Percentiles rank a stretch among this genome's conserved stretches.
Conservation (phyloP, 2,888 invertebrate genomes). For the Hypomecis punctinalis region DNA sequence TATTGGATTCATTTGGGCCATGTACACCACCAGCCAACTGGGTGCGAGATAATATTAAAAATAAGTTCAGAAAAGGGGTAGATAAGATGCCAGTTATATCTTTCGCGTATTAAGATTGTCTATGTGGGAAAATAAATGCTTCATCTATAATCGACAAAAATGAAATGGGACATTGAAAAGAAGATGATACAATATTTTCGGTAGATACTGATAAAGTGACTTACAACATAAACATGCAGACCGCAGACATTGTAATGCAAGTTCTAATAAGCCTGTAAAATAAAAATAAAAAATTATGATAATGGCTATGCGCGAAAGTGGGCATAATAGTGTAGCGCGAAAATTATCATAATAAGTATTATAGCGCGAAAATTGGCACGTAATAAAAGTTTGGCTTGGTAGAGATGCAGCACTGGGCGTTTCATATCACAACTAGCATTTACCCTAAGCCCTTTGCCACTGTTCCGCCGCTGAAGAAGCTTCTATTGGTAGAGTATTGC, state of each 20-base stretch:
- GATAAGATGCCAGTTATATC: neutral
- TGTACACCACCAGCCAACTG: slow-evolving; percentile 17
- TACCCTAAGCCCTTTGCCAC: too few relatives aligned
- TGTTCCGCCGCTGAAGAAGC: too few relatives aligned
- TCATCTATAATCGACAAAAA: too few relatives aligned
- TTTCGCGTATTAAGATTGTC: too few relatives aligned
- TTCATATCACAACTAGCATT: too few relatives aligned
- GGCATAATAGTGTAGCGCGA: neutral
- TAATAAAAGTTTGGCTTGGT: neutral
- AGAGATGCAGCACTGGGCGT: too few relatives aligned
- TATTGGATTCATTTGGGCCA: slow-evolving; percentile 17
- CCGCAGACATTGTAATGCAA: neutral
- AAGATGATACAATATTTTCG: too few relatives aligned
- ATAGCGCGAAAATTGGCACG: neutral
- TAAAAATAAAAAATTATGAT: neutral
- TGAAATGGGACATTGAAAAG: too few relatives aligned
- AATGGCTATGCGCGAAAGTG: neutral
- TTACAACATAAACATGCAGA: slow-evolving; percentile 14
- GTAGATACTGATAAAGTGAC: neutral
- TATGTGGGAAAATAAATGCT: too few relatives aligned
- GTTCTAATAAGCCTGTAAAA: slow-evolving; percentile 11
- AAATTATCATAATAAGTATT: too few relatives aligned
- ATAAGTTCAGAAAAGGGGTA: neutral
- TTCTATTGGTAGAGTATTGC: too few relatives aligned
- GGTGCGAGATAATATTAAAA: neutral